Percentiles rank a stretch among this genome's conserved stretches.
Conservation (phyloP, 2,797 vertebrate species). For the Alcedo quadribrachys region DNA sequence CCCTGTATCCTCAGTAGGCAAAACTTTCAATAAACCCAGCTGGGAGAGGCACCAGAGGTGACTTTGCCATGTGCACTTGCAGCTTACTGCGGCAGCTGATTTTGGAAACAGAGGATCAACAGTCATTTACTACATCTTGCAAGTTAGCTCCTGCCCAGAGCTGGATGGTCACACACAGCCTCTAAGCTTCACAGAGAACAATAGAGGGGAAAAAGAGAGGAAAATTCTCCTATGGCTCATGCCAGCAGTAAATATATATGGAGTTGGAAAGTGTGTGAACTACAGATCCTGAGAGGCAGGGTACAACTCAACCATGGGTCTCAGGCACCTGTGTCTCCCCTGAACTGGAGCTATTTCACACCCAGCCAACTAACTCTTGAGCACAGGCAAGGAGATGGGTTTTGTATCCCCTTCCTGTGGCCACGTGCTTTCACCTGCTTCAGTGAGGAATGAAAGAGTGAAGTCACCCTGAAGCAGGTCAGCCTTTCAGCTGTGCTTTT, state of each 20-base stretch:
- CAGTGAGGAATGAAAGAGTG: not conserved
- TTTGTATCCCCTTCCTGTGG: not conserved
- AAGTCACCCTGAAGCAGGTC: not conserved
- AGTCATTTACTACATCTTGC: not conserved
- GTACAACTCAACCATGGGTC: not conserved
- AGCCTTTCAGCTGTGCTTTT: not conserved
- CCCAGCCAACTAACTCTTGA: not conserved
- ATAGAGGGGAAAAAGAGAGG: not conserved
- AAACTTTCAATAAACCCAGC: not conserved
- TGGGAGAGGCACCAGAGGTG: not conserved
- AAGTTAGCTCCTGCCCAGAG: not conserved
- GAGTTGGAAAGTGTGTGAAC: not conserved
- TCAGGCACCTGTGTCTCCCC: not conserved
- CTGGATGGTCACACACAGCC: accelerated
- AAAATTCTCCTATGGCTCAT: not conserved
- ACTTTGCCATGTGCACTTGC: not conserved
- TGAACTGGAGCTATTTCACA: not conserved
- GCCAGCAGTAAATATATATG: not conserved
- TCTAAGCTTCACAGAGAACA: not conserved
- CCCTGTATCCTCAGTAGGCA: not conserved
- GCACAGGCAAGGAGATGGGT: not conserved
- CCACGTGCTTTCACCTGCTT: not conserved
- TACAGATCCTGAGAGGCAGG: not conserved
- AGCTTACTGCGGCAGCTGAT: not conserved
- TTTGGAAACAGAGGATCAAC: not conserved